Evolutionary conservation across 1,140 invertebrate genomes (phyloP), one percentile per base, ranked within the genome.

Genomic region (Aphelenchoides besseyi): DNA sequence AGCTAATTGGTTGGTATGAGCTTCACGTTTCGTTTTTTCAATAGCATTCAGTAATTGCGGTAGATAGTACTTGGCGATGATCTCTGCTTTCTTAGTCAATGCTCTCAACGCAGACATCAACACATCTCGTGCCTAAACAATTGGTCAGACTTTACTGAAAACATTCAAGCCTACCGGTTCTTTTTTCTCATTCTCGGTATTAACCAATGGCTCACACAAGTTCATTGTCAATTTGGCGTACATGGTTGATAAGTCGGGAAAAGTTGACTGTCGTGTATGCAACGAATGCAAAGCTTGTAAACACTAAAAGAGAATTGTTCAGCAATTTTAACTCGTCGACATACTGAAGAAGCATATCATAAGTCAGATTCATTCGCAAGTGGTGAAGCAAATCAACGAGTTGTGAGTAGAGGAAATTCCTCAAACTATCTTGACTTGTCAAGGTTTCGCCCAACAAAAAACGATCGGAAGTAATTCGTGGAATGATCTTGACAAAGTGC

Each of bases 381-480:
- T 98, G 94, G 85, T 98, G 95, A 0, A 97, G 92, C n/a, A 98
- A 87, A 87, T 98, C 95, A 1, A 94, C 95, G 1, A 98, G 86
- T 18, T 73, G 59, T n/a, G 73, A 73, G 52, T 75, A 68, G 18
- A 63, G 62, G 3, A 75, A 71, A 69, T 76, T 76, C 3, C 75
- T 73, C 16, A 26, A 74, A 59, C 67, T 59, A 57, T 77, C 75
- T 23, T 76, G 67, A 3, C 77, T 59, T 2, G 75, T 79, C 16
- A 74, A 77, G 18, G 67, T 71, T 29, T 37, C 53, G 53, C 75
- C 75, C 2, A 79, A 18, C 36, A 77, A 26, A 28, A 72, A 12
- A 5, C 32, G 32, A 32, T 78, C 76, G 36, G 36, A 32, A 33
- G 54, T 68, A 57, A 77, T 35, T 61, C 33, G 52, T 12, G 77